Evolutionary conservation across 92 coral and sea anemone species (phyloP), one percentile per base, ranked within the genome.

Genomic region (Desmophyllum pertusum): DNA sequence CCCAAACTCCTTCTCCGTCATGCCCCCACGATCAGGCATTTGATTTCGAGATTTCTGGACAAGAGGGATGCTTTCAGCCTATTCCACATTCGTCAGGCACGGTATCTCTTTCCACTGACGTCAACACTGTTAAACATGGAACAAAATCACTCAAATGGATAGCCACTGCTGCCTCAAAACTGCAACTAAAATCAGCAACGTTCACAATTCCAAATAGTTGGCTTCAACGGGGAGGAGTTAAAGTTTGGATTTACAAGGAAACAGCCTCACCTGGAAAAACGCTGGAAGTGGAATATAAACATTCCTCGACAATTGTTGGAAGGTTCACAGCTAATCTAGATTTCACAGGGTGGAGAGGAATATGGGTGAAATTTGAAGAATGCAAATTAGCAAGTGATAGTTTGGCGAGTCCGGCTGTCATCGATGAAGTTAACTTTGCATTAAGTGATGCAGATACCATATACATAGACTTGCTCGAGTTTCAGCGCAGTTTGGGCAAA

Each of bases 171-270:
- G 46, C 78, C 31, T 62, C 82, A 41, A 69, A 13, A 17, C 66
- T 85, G 48, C 67, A 63, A 6, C 37, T 77, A 1, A 57, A 37
- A 41, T 39, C 69, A 8, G 3, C 73, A 27, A 41, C 18, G 30
- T 64, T 64, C 4, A 30, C 62, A 35, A 79, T 78, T 70, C 70
- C 29, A 0, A 40, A 62, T 25, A 13, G 25, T 2, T 79, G 76
- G 62, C 45, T 83, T 21, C 3, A 3, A 39, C 10, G 68, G 0
- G 94, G 94, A 7, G 94, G 94, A 2, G 55, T 91, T 4, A 91
- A 91, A 71, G 61, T 91, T n/a, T 86, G 95, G 95, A 33, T 92
- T 43, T 92, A 86, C 86, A 90, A 83, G 7, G 77, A 74, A 46
- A 6, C 3, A 21, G 2, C 40, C 3, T 41, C 80, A 46, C 53